phyloP scores from a whole-genome alignment of 2,888 invertebrate genomes.

The Netelia fuscicornis region DNA sequence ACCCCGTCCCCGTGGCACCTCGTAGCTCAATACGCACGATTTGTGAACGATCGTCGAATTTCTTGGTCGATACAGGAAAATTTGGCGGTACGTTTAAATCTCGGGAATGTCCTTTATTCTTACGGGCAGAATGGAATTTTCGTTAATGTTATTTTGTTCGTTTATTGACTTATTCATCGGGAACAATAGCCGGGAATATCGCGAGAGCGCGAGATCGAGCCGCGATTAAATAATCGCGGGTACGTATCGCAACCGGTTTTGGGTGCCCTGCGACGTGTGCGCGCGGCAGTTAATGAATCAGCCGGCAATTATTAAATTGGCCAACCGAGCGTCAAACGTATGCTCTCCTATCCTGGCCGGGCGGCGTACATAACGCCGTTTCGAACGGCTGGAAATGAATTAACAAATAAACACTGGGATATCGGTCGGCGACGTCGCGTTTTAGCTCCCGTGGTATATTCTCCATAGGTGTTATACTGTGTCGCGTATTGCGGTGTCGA shows the following conservation, averaged over 20 bases:
- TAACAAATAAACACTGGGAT: slow-evolving; percentile 71
- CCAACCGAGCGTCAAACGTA: slow-evolving; percentile 73
- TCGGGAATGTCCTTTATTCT: too few species aligned
- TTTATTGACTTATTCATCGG: not conserved
- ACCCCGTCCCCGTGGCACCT: not conserved
- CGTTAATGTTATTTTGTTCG: not conserved
- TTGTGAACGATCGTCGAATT: too few species aligned
- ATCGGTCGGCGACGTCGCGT: slow-evolving; percentile 58
- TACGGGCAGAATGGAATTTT: not conserved
- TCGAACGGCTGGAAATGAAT: slow-evolving; percentile 72
- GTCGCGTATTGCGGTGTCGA: slow-evolving; percentile 13
- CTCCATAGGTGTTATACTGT: slow-evolving; percentile 52
- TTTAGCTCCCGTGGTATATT: not conserved
- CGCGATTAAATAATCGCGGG: slow-evolving; percentile 56
- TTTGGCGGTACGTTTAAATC: too few species aligned
- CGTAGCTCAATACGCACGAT: too few species aligned
- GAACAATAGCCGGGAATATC: not conserved
- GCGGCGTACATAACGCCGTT: not conserved
- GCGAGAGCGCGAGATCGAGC: slow-evolving; percentile 22
- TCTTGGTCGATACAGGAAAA: too few species aligned
- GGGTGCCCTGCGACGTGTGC: slow-evolving; percentile 34
- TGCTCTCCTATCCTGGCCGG: slow-evolving; percentile 35
- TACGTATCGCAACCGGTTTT: slow-evolving; percentile 40
- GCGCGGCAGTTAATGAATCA: slow-evolving; percentile 73
- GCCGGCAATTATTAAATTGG: slow-evolving; percentile 78